Evolutionary conservation across 2,888 invertebrate genomes (phyloP).

Genomic region (Drosophila formosana): DNA sequence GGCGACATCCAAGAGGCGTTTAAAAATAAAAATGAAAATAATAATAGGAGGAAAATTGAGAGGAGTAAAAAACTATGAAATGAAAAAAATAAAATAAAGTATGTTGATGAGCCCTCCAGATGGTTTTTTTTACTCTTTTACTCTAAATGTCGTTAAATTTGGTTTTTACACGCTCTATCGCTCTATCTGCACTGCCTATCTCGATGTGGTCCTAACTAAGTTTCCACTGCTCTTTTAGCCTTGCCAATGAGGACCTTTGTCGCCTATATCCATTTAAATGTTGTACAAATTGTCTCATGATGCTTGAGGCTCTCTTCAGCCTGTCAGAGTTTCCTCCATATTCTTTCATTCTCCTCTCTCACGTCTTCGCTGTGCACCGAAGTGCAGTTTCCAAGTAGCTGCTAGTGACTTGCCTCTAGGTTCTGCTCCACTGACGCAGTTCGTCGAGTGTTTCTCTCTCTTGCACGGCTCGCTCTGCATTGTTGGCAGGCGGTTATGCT

Average conservation of each 20-base stretch:
- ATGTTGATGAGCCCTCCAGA: constrained; percentile 28
- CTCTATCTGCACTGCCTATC: constrained; percentile 23
- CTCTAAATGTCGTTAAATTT: constrained; percentile 55
- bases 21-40: constrained; percentile 47
- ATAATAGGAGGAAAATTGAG: constrained; percentile 5
- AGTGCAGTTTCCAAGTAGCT: constrained; percentile 17
- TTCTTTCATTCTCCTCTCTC: not conserved
- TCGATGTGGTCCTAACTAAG: constrained; percentile 44
- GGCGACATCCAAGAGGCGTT: constrained; percentile 69
- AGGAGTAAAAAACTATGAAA: constrained; percentile 18
- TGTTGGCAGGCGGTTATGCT: constrained; percentile 35
- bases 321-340: constrained; percentile 2
- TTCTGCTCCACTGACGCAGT: constrained; percentile 57
- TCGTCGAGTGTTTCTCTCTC: constrained; percentile 35
- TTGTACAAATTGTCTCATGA: constrained; percentile 67
- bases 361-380: not conserved
- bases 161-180: constrained; percentile 23
- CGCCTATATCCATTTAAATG: constrained; percentile 59
- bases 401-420: constrained; percentile 23
- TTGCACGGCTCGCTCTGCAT: constrained; percentile 9
- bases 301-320: constrained; percentile 58
- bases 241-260: constrained; percentile 34
- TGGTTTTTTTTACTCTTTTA: constrained; percentile 13
- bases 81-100: constrained; percentile 17
- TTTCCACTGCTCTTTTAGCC: constrained; percentile 39